Evolutionary conservation across 2,888 invertebrate genomes (phyloP).

Genomic region (Papilio elwesi): DNA sequence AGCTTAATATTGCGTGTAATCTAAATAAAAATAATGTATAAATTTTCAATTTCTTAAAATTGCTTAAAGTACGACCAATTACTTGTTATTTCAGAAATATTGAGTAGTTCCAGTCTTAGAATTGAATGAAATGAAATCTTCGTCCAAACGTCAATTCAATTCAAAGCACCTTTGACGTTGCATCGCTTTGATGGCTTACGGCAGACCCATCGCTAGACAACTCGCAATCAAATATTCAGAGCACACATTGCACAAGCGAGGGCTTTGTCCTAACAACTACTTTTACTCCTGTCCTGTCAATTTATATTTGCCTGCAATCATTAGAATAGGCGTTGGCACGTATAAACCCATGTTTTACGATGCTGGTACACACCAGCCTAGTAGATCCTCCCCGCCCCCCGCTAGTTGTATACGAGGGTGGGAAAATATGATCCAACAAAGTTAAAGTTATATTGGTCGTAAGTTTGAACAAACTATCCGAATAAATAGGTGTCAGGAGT

Average conservation of each 20-base stretch:
- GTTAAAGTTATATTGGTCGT: constrained; percentile 52
- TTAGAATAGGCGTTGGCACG: constrained; percentile 65
- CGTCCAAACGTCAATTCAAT: constrained; percentile 8
- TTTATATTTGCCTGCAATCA: constrained; percentile 79
- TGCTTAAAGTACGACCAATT: background rate
- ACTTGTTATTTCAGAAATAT: background rate
- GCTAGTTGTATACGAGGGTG: constrained; percentile 46
- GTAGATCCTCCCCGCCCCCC: constrained; percentile 50
- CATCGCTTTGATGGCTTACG: constrained; percentile 40
- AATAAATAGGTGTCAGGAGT: constrained; percentile 79
- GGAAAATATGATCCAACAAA: constrained; percentile 47
- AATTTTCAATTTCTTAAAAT: background rate
- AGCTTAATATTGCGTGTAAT: no score
- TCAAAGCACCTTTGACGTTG: constrained; percentile 14
- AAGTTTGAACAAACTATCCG: constrained; percentile 63
- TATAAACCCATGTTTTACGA: constrained; percentile 56
- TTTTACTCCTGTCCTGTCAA: constrained; percentile 75
- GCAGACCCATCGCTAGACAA: constrained; percentile 18
- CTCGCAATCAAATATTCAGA: constrained; percentile 72
- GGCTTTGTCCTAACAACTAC: constrained; percentile 74
- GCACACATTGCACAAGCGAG: constrained; percentile 70
- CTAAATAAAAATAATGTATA: background rate
- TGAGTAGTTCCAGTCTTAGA: background rate
- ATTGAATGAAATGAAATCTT: constrained; percentile 4
- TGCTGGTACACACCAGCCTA: constrained; percentile 42